Evolutionary conservation across 1,140 invertebrate genomes (phyloP).

Genomic region (Drosophila pruinosa): DNA sequence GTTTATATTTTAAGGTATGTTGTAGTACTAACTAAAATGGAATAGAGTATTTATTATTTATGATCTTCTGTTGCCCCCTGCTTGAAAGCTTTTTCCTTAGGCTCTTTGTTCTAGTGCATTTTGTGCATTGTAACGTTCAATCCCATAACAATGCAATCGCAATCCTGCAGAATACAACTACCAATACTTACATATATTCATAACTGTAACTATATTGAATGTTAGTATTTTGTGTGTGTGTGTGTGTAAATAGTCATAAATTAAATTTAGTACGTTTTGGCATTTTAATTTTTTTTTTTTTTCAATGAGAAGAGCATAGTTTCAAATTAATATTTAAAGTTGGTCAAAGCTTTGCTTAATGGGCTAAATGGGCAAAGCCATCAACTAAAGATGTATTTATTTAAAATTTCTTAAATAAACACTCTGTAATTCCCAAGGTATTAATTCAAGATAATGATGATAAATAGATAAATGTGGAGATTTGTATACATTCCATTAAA

Average conservation of each 20-base stretch:
- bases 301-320: background rate
- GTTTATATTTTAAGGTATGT: slow-evolving; percentile 10
- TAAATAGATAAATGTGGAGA: background rate
- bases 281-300: background rate
- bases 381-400: no score
- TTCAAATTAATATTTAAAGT: background rate
- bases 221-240: background rate
- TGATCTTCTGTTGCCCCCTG: slow-evolving; percentile 35
- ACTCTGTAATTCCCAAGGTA: no score
- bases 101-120: slow-evolving; percentile 40
- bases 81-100: slow-evolving; percentile 59
- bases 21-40: background rate
- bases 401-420: no score
- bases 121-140: slow-evolving; percentile 45
- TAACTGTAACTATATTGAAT: background rate
- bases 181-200: background rate
- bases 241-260: background rate
- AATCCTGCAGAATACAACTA: background rate
- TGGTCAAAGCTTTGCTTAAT: background rate
- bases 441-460: background rate
- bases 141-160: background rate
- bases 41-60: slow-evolving; percentile 16
- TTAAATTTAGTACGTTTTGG: background rate
- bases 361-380: no score
- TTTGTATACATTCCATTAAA: no score